Evolutionary conservation across 2,797 vertebrate species (phyloP), one percentile per base, ranked within the genome.

Genomic region (Premnoplex brunnescens): DNA sequence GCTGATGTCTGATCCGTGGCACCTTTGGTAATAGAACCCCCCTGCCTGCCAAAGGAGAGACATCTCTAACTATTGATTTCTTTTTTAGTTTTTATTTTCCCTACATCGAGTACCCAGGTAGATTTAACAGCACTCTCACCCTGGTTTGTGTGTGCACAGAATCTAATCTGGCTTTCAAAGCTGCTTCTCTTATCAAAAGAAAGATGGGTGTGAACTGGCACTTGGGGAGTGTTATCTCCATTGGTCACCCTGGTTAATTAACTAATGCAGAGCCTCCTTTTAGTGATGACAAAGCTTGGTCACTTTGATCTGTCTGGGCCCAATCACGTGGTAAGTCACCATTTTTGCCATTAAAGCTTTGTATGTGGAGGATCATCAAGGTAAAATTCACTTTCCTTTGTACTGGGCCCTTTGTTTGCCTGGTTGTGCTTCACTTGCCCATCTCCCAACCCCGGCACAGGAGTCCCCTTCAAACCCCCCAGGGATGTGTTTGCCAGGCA

Each of bases 401-500:
- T 26, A 4, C 8, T 15, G 8, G 39, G 16, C 36, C 49, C 30
- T 34, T 59, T 2, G 0, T 56, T 74, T 54, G 7, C 34, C 39
- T 5, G 10, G 28, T 15, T 36, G 56, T 16, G 13, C 10, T 80
- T 87, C 13, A 6, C 21, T 59, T 36, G 28, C 36, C 73, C n/a
- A 28, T 7, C 24, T 55, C 32, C 30, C 17, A 51, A 9, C 19
- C 5, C 3, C 1, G 27, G 21, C n/a, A 32, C 19, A 11, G 28
- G 30, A 9, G 7, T 4, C 67, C 19, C 36, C 39, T 58, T 66
- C 44, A 56, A 22, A 41, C 24, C 24, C 8, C 6, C 1, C 37
- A 5, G 0, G 4, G 41, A 16, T 11, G 11, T 0, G 1, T 28
- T 51, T 48, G 10, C 19, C 66, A 60, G 7, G 27, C 54, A 5